These are phyloP conservation scores for Sinotaia quadrata DNA, from an alignment of 2,888 invertebrate species.

Conservation along the genomic window DNA sequence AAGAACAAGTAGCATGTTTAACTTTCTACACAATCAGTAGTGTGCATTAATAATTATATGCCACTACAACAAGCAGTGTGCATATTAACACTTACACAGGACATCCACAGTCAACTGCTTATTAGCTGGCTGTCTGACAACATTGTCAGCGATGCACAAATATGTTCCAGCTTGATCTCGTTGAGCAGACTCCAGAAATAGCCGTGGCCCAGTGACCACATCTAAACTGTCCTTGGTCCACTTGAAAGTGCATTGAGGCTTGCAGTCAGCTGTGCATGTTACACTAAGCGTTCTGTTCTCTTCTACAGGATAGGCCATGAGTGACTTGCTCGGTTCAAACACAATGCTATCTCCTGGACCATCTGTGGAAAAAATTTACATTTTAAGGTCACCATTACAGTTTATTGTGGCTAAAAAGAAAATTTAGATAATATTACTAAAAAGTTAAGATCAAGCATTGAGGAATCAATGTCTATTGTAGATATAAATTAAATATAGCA, in stretches of 20 bases:
- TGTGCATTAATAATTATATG: too few species aligned
- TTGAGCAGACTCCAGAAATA: constrained; percentile 8
- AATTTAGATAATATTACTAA: too few species aligned
- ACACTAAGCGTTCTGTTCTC: constrained; percentile 24
- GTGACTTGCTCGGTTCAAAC: constrained; percentile 28
- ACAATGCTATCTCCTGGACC: constrained; percentile 26
- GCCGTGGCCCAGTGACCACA: background rate
- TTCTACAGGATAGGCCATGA: constrained; percentile 21
- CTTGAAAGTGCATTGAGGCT: constrained; percentile 21
- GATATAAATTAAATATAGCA: too few species aligned
- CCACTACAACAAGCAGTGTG: too few species aligned
- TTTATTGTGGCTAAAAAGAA: too few species aligned
- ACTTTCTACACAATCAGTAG: too few species aligned
- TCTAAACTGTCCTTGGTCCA: constrained; percentile 8
- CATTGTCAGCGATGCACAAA: constrained; percentile 17
- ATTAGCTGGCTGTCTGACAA: background rate
- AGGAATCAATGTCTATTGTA: too few species aligned
- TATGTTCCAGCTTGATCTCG: constrained; percentile 4
- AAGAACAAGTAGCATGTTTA: too few species aligned
- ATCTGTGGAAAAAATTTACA: constrained; percentile 8
- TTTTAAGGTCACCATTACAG: too few species aligned
- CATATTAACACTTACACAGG: constrained; percentile 27
- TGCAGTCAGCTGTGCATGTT: constrained; percentile 31
- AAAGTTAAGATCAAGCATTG: too few species aligned
- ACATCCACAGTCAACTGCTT: constrained; percentile 14